Evolutionary conservation across 2,113 vertebrate species (phyloP).

Genomic region (Rhabdornis inornatus): DNA sequence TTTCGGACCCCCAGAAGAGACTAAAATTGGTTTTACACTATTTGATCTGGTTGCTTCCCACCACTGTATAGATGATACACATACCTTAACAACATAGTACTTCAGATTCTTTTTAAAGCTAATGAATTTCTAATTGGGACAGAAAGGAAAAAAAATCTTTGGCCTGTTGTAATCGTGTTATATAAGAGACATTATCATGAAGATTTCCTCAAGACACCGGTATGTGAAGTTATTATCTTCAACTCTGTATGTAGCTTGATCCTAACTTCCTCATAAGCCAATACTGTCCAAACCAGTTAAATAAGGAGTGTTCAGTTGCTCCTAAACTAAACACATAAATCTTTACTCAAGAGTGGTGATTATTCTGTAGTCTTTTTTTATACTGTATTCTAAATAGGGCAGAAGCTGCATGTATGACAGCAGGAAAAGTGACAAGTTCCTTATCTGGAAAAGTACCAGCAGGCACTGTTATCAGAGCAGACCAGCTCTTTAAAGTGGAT

Average conservation of each 20-base stretch:
- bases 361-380: constrained; percentile 2
- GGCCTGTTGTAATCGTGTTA: background rate
- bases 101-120: background rate
- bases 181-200: background rate
- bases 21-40: background rate
- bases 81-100: background rate
- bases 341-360: background rate
- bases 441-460: constrained; percentile 30
- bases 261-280: background rate
- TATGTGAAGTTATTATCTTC: background rate
- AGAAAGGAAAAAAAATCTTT: background rate
- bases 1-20: background rate
- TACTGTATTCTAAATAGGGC: background rate
- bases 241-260: background rate
- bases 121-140: background rate
- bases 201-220: background rate
- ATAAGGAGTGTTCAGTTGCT: background rate
- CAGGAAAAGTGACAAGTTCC: constrained; percentile 25
- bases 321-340: background rate
- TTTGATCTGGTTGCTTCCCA: background rate
- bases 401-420: background rate
- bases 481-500: constrained; percentile 14
- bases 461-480: constrained; percentile 14
- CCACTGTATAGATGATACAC: background rate
- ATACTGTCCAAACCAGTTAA: background rate